phyloP scores from a whole-genome alignment of 2,888 invertebrate genomes.

The Xanthorhoe spadicearia region DNA sequence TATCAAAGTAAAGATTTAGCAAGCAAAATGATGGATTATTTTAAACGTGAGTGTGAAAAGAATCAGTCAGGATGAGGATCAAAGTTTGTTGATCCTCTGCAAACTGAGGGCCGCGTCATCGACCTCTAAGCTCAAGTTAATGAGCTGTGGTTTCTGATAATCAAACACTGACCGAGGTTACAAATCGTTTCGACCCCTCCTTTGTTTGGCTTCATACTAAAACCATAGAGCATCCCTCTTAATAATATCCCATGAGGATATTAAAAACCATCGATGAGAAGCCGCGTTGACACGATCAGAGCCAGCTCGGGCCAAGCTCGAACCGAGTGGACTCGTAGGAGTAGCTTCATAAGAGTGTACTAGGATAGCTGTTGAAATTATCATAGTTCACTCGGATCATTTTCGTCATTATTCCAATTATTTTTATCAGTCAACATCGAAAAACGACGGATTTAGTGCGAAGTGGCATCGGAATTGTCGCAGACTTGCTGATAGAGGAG shows the following conservation, averaged over 20 bases:
- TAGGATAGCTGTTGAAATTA: too few species aligned
- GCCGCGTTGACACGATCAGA: too few species aligned
- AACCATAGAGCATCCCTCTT: constrained; percentile 38
- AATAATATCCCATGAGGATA: constrained; percentile 19
- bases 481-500: too few species aligned
- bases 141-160: constrained; percentile 39
- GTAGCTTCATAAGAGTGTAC: too few species aligned
- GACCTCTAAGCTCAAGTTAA: constrained; percentile 21
- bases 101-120: constrained; percentile 20
- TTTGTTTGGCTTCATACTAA: constrained; percentile 44
- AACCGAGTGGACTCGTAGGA: too few species aligned
- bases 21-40: background rate
- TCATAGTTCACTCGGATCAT: too few species aligned
- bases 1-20: background rate
- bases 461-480: too few species aligned
- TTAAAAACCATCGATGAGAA: background rate
- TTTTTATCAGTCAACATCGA: too few species aligned
- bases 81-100: constrained; percentile 18
- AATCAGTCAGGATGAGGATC: background rate
- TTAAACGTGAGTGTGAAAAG: background rate
- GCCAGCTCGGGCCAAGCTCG: too few species aligned
- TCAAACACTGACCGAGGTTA: constrained; percentile 42
- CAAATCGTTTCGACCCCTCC: constrained; percentile 45
- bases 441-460: too few species aligned
- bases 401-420: too few species aligned